Evolutionary conservation across 2,113 vertebrate genomes (phyloP).

Genomic region (Brachyistius frenatus): DNA sequence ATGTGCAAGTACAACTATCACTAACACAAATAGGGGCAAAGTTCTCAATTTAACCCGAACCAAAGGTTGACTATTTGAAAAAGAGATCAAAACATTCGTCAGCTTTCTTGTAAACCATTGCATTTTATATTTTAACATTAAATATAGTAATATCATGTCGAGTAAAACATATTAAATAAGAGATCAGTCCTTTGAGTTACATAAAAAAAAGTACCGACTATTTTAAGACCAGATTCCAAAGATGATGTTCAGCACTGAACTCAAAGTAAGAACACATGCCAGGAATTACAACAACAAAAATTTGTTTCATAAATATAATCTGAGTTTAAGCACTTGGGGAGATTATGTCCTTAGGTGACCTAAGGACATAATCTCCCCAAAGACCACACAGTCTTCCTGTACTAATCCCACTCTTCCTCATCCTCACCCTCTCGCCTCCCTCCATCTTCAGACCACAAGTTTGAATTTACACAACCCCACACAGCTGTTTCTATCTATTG

Average conservation of each 20-base stretch:
- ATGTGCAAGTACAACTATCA: no score
- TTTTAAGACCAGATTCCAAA: conserved; percentile 5
- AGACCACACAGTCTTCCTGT: conserved; percentile 54
- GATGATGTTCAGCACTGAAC: conserved; percentile 10
- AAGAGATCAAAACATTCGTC: no score
- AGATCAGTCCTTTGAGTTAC: no score
- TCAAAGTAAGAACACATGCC: conserved; percentile 44
- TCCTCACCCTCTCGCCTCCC: conserved; percentile 9
- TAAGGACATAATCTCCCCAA: conserved; percentile 68
- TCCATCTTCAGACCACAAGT: conserved; percentile 34
- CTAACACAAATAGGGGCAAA: no score
- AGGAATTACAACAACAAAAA: conserved; percentile 46
- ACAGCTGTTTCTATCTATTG: background rate
- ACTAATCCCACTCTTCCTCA: conserved; percentile 55
- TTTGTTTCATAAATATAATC: conserved; percentile 74
- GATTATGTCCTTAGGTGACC: conserved; percentile 21
- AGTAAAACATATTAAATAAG: no score
- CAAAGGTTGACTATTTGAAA: no score
- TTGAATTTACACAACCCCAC: conserved; percentile 9
- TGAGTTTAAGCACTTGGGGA: conserved; percentile 58
- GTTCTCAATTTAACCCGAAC: no score
- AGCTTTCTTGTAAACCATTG: no score
- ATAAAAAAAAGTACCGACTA: background rate
- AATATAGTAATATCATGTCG: no score
- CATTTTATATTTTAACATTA: no score